A percentile compares a stretch with the other conserved stretches of the same genome.
These are phyloP conservation scores for Hapalemur alaotrensis DNA, from an alignment of 2,797 vertebrate species.

Conservation along the genomic window DNA sequence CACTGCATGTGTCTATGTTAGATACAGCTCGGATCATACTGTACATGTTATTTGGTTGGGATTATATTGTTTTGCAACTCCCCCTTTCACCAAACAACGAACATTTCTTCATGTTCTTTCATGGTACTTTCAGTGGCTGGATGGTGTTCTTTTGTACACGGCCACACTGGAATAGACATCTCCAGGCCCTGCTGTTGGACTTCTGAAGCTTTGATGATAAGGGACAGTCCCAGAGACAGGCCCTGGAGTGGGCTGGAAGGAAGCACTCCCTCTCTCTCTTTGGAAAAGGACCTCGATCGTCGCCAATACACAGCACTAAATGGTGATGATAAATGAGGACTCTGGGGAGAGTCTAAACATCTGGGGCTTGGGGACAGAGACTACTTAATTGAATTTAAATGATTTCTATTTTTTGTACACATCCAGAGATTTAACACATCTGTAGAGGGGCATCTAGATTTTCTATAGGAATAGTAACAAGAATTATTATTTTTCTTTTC, in stretches of 20 bases:
- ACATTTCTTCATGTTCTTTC: not conserved
- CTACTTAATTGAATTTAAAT: not conserved
- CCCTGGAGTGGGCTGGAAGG: not conserved
- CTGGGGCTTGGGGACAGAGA: not conserved
- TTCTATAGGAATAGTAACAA: not conserved
- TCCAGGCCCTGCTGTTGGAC: not conserved
- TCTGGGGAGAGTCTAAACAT: not conserved
- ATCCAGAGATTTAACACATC: not conserved
- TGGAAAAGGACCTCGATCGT: not conserved
- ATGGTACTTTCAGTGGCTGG: not conserved
- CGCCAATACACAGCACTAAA: not conserved
- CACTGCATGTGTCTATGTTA: not conserved
- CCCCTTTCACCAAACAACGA: not conserved
- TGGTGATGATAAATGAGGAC: not conserved
- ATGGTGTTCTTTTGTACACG: rapidly evolving
- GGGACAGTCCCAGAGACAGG: not conserved
- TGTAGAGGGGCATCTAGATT: not conserved
- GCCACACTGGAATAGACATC: not conserved
- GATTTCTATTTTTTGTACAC: not conserved
- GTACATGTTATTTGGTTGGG: not conserved
- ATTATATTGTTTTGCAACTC: not conserved
- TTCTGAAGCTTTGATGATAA: not conserved
- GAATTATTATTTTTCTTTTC: constrained; percentile 40
- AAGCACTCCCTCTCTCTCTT: not conserved
- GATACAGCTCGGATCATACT: not conserved